These are phyloP conservation scores for Anoura caudifer DNA, from an alignment of 2,113 vertebrate genomes.

Conservation along the genomic window DNA sequence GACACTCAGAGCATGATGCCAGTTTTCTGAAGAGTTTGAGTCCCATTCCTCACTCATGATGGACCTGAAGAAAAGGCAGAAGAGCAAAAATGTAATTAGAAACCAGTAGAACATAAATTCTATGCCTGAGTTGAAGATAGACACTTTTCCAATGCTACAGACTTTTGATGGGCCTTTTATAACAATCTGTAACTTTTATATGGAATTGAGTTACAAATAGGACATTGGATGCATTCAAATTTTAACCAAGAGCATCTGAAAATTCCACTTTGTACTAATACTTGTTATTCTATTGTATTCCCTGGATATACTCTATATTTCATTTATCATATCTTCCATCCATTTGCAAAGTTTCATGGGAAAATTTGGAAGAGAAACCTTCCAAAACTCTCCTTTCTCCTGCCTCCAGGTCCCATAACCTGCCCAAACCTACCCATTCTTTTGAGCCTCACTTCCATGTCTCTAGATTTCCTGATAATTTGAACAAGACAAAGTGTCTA, in stretches of 20 bases:
- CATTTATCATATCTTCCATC: background rate
- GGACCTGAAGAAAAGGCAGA: slow-evolving; percentile 61
- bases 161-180: background rate
- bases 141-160: background rate
- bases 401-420: background rate
- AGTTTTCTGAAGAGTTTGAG: slow-evolving; percentile 74
- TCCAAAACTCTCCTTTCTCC: background rate
- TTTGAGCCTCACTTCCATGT: background rate
- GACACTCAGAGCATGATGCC: slow-evolving; percentile 8
- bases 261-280: background rate
- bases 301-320: background rate
- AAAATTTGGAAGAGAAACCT: background rate
- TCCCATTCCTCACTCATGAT: slow-evolving; percentile 79
- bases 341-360: background rate
- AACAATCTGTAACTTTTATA: background rate
- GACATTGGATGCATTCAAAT: background rate
- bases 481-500: background rate
- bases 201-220: background rate
- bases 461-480: background rate
- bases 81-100: background rate
- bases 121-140: background rate
- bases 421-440: background rate
- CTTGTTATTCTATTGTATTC: background rate
- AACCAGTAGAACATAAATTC: background rate
- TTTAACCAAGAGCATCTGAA: background rate